A percentile compares a stretch with the other conserved stretches of the same genome.
phyloP scores from a whole-genome alignment of 2,888 invertebrate species.

The Lasioglossum calceatum region DNA sequence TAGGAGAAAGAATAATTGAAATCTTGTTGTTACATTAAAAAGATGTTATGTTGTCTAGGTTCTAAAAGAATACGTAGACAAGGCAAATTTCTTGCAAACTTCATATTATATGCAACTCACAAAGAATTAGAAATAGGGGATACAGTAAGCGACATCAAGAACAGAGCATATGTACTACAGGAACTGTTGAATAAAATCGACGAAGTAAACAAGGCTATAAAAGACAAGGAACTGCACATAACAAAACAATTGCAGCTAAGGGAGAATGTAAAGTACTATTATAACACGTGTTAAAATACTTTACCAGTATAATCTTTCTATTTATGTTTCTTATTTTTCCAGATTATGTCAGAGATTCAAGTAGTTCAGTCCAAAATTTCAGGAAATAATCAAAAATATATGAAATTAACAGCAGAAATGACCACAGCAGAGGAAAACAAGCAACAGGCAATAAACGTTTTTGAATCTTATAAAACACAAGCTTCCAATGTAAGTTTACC shows the following conservation, averaged over 20 bases:
- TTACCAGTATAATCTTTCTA: background rate
- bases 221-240: slow-evolving; percentile 58
- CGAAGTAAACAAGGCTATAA: slow-evolving; percentile 48
- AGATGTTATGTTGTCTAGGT: slow-evolving; percentile 67
- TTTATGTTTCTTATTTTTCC: slow-evolving; percentile 22
- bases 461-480: slow-evolving; percentile 52
- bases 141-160: slow-evolving; percentile 53
- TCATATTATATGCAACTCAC: slow-evolving; percentile 69
- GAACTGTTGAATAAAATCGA: slow-evolving; percentile 52
- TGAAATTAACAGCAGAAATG: slow-evolving; percentile 36
- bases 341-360: slow-evolving; percentile 63
- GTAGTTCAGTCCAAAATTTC: slow-evolving; percentile 37
- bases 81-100: slow-evolving; percentile 73
- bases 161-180: slow-evolving; percentile 44
- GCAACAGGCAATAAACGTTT: slow-evolving; percentile 39
- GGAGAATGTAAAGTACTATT: slow-evolving; percentile 61
- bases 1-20: background rate
- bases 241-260: slow-evolving; percentile 59
- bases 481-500: slow-evolving; percentile 60
- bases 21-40: background rate
- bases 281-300: slow-evolving; percentile 2
- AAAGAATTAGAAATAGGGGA: slow-evolving; percentile 62
- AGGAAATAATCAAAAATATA: slow-evolving; percentile 42
- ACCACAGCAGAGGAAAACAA: slow-evolving; percentile 55
- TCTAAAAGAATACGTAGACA: slow-evolving; percentile 73